Percentiles rank a stretch among this genome's conserved stretches.
Conservation (phyloP, 1,140 invertebrate species). For the Bombus picipes region DNA sequence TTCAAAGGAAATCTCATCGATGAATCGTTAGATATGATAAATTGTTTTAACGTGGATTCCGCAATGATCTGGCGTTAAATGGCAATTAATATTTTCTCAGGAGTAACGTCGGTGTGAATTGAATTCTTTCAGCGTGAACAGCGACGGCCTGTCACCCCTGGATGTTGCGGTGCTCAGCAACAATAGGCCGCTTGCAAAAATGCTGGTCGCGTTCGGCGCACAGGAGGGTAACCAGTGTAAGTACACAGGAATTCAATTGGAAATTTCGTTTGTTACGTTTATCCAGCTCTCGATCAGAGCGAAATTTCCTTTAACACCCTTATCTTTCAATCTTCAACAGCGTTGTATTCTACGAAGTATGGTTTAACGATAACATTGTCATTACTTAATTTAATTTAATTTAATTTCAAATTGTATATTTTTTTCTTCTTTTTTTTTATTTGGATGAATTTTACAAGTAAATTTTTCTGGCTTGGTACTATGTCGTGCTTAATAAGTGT, state of each 20-base stretch:
- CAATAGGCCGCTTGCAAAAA: conserved; percentile 92
- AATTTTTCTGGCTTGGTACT: too few relatives aligned
- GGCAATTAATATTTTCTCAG: neutral
- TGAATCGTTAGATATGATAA: neutral
- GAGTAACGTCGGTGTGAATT: conserved; percentile 16
- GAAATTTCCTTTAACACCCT: neutral
- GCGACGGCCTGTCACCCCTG: conserved; percentile 93
- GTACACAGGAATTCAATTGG: conserved; percentile 75
- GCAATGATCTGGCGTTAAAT: neutral
- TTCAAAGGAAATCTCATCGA: neutral
- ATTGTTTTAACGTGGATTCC: neutral
- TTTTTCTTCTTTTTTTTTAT: too few relatives aligned
- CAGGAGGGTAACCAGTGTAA: conserved; percentile 94
- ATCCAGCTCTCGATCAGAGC: neutral
- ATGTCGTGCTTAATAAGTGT: too few relatives aligned
- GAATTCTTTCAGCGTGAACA: conserved; percentile 87
- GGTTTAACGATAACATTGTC: too few relatives aligned
- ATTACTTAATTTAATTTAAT: too few relatives aligned
- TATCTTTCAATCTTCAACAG: neutral
- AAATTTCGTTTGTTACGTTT: conserved; percentile 17
- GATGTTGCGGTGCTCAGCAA: conserved; percentile 95
- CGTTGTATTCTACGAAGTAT: neutral
- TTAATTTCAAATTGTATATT: too few relatives aligned
- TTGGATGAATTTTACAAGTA: too few relatives aligned
- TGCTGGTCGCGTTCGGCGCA: conserved; percentile 94